Percentiles rank a stretch among this genome's conserved stretches.
phyloP scores from a whole-genome alignment of 2,797 vertebrate genomes.

The Acrocephalus scirpaceus region DNA sequence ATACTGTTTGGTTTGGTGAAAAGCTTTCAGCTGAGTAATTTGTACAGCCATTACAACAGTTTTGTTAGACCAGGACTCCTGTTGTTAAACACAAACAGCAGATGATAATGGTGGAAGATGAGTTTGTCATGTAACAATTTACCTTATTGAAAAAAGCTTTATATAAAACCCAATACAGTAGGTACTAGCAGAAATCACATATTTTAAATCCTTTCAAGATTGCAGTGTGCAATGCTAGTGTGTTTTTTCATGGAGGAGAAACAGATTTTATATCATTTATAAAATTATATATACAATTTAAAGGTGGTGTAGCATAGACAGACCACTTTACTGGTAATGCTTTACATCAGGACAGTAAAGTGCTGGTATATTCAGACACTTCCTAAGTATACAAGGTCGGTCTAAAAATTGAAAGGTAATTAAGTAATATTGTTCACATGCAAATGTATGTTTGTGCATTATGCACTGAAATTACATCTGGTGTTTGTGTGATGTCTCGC shows the following conservation, averaged over 20 bases:
- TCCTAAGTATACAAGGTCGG: conserved; percentile 68
- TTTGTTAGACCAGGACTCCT: conserved; percentile 87
- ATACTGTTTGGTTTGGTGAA: conserved; percentile 89
- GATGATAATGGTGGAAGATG: conserved; percentile 88
- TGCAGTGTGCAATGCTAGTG: conserved; percentile 72
- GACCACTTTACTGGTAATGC: conserved; percentile 71
- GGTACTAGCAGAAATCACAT: conserved; percentile 83
- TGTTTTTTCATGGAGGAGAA: conserved; percentile 68
- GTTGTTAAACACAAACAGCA: conserved; percentile 90
- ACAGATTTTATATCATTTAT: conserved; percentile 85
- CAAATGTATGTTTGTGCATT: conserved; percentile 67
- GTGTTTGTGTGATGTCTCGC: conserved; percentile 47
- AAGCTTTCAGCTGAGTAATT: conserved; percentile 90
- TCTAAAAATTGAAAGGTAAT: conserved; percentile 74
- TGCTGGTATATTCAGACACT: conserved; percentile 73
- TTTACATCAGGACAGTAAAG: conserved; percentile 71
- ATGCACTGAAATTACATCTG: conserved; percentile 60
- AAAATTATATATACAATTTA: conserved; percentile 84
- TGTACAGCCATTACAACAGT: conserved; percentile 88
- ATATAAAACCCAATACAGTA: conserved; percentile 83
- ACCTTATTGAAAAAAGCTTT: conserved; percentile 88
- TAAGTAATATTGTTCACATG: conserved; percentile 77
- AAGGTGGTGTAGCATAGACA: conserved; percentile 74
- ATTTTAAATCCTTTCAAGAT: conserved; percentile 85
- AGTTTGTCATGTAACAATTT: conserved; percentile 92